A percentile compares a stretch with the other conserved stretches of the same genome.
Evolutionary conservation across 92 coral and sea anemone genomes (phyloP).

Genomic region (Heteractis magnifica): DNA sequence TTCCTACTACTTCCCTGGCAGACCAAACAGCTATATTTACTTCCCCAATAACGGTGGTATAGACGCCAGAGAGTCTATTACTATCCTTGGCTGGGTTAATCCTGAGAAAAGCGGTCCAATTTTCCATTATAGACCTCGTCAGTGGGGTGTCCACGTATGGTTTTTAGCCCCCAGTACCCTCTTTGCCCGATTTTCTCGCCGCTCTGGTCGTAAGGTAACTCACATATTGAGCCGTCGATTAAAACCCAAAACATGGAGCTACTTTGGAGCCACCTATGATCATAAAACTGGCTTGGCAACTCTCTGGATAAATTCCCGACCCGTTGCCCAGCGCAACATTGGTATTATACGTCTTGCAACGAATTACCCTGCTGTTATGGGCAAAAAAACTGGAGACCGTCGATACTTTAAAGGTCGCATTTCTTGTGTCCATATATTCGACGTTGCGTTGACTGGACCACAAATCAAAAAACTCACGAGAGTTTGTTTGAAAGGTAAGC

Average conservation of each 20-base stretch:
- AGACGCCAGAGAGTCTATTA: conserved; percentile 68
- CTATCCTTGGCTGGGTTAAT: conserved; percentile 73
- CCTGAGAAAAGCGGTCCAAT: conserved; percentile 79
- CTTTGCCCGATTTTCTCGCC: conserved; percentile 65
- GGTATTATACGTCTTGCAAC: conserved; percentile 69
- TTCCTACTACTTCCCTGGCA: conserved; percentile 67
- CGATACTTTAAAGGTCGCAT: conserved; percentile 64
- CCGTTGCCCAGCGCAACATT: conserved; percentile 60
- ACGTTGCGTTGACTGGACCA: conserved; percentile 57
- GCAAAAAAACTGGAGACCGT: conserved; percentile 52
- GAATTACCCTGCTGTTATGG: conserved; percentile 67
- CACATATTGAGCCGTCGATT: conserved; percentile 40
- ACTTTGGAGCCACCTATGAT: conserved; percentile 60
- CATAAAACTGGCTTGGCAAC: conserved; percentile 61
- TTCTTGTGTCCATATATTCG: conserved; percentile 64
- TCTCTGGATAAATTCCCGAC: conserved; percentile 57
- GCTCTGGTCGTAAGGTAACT: conserved; percentile 49
- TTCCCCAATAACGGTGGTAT: conserved; percentile 86
- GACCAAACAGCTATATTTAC: conserved; percentile 58
- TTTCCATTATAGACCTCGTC: conserved; percentile 62
- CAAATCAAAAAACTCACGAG: conserved; percentile 53
- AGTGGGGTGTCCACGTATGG: conserved; percentile 75
- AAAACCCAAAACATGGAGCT: conserved; percentile 52
- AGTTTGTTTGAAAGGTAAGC: conserved; percentile 61
- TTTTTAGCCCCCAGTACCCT: conserved; percentile 42